phyloP scores from a whole-genome alignment of 2,797 vertebrate species.

The Sebastes cheni region DNA sequence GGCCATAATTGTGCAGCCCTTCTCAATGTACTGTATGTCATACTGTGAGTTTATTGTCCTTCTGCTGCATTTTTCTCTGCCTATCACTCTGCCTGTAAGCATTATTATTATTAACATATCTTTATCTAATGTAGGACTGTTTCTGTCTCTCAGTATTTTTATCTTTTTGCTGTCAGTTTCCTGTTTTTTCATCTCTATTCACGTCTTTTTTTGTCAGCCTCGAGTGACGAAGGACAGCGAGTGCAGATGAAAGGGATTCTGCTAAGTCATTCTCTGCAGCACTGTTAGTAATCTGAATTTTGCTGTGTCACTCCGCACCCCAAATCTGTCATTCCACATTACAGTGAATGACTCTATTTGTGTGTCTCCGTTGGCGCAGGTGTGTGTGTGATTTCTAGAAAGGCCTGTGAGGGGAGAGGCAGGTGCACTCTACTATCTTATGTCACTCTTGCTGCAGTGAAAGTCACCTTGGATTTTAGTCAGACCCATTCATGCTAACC shows the following conservation, averaged over 20 bases:
- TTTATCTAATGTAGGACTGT: neutral
- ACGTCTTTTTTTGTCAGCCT: constrained; percentile 1
- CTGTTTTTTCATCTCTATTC: neutral
- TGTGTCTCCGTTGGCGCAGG: neutral
- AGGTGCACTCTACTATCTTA: constrained; percentile 41
- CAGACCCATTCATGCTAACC: constrained; percentile 1
- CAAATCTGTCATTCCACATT: constrained; percentile 66
- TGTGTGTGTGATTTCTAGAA: constrained; percentile 3
- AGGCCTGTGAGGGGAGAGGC: constrained; percentile 4
- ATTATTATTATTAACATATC: neutral
- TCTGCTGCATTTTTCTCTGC: neutral
- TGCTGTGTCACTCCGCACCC: constrained; percentile 69
- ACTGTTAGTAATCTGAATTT: constrained; percentile 42
- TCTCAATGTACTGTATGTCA: neutral
- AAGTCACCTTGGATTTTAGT: constrained; percentile 59
- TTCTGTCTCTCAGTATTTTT: constrained; percentile 8
- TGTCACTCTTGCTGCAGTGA: constrained; percentile 44
- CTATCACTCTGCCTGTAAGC: neutral
- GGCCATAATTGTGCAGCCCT: too few species aligned
- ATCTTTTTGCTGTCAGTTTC: neutral
- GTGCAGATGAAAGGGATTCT: constrained; percentile 48
- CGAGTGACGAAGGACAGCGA: constrained; percentile 12
- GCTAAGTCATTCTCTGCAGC: constrained; percentile 64
- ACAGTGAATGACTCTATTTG: constrained; percentile 30
- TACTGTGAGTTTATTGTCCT: neutral